These are phyloP conservation scores for Crotalus helleri DNA, from an alignment of 2,113 vertebrate genomes.

Conservation along the genomic window DNA sequence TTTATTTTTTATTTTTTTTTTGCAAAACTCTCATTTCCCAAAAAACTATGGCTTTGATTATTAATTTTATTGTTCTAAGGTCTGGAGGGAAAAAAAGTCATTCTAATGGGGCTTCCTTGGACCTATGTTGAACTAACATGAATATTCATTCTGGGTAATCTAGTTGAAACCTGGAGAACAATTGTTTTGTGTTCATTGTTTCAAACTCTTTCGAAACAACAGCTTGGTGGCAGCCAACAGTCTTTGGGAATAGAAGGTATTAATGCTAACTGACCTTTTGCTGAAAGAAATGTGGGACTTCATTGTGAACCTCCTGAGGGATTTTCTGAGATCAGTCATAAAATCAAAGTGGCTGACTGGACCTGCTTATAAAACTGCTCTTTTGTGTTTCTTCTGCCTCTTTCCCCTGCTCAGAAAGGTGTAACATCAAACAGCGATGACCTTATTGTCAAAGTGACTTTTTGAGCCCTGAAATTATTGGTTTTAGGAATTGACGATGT, in stretches of 20 bases:
- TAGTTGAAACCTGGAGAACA: conserved; percentile 40
- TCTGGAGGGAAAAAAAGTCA: background rate
- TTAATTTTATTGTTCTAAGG: conserved; percentile 36
- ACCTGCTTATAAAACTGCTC: background rate
- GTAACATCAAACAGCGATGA: conserved; percentile 56
- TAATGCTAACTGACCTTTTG: conserved; percentile 58
- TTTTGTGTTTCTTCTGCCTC: conserved; percentile 15
- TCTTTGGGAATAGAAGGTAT: conserved; percentile 33
- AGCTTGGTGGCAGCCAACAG: conserved; percentile 48
- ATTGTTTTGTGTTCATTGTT: conserved; percentile 60
- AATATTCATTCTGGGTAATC: conserved; percentile 63
- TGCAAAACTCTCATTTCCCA: conserved; percentile 29
- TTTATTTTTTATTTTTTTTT: background rate
- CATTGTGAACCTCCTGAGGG: background rate
- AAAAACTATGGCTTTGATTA: conserved; percentile 28
- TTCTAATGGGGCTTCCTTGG: conserved; percentile 47
- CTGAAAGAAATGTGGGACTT: conserved; percentile 14
- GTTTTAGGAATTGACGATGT: conserved; percentile 72
- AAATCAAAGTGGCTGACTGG: background rate
- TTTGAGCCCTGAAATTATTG: conserved; percentile 57
- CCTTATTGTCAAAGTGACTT: conserved; percentile 67
- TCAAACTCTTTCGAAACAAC: conserved; percentile 47
- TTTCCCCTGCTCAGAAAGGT: conserved; percentile 28
- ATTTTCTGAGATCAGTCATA: background rate
- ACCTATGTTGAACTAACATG: conserved; percentile 39